Evolutionary conservation across 1,140 invertebrate genomes (phyloP).

Genomic region (Neodiprion lecontei): DNA sequence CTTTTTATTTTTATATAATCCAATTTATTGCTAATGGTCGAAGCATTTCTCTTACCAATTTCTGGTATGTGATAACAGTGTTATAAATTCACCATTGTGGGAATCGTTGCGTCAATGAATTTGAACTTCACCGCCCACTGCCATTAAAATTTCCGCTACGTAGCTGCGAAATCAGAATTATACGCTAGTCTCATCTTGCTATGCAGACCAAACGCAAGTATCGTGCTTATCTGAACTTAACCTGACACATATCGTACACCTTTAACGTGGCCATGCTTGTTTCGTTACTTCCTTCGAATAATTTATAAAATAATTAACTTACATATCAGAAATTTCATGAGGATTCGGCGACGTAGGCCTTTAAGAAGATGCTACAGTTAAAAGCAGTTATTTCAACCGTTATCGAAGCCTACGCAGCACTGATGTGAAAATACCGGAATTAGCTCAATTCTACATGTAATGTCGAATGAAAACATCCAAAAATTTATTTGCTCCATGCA

Average conservation of each 20-base stretch:
- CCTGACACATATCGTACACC: neutral
- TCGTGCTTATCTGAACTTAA: neutral
- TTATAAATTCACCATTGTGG: neutral
- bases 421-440: too few species aligned
- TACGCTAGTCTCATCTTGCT: neutral
- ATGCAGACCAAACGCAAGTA: neutral
- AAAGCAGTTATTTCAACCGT: too few species aligned
- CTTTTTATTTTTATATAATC: neutral
- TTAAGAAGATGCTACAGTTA: too few species aligned
- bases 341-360: too few species aligned
- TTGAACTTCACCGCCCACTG: constrained; percentile 4
- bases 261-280: too few species aligned
- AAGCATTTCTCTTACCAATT: neutral
- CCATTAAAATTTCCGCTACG: neutral
- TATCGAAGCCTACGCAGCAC: too few species aligned
- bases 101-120: neutral
- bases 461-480: too few species aligned
- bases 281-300: too few species aligned
- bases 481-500: too few species aligned
- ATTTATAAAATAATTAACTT: too few species aligned
- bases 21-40: neutral
- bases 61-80: neutral
- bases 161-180: neutral
- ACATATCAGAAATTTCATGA: too few species aligned
- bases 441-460: too few species aligned